These are phyloP conservation scores for Tetramorium simillimum DNA, from an alignment of 1,140 invertebrate genomes.

Conservation along the genomic window DNA sequence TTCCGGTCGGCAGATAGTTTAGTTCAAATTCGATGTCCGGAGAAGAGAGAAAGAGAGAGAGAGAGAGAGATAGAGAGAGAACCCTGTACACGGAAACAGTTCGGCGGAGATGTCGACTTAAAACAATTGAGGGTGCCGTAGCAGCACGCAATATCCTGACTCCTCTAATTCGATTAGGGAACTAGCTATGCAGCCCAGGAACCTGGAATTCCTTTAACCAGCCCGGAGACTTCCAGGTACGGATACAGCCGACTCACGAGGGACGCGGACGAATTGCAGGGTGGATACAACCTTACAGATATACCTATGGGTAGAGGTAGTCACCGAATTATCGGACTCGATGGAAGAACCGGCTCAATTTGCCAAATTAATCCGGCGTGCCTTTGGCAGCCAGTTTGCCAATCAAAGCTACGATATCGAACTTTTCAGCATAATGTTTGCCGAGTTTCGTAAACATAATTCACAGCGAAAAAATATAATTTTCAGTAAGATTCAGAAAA, in stretches of 20 bases:
- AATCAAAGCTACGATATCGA: conserved; percentile 60
- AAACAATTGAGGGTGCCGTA: conserved; percentile 83
- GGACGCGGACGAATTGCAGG: conserved; percentile 38
- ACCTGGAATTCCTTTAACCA: conserved; percentile 77
- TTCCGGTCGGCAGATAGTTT: conserved; percentile 80
- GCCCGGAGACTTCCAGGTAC: conserved; percentile 73
- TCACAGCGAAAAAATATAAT: neutral
- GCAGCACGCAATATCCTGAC: conserved; percentile 85
- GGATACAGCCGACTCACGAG: conserved; percentile 51
- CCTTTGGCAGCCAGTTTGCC: conserved; percentile 57
- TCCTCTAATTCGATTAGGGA: conserved; percentile 84
- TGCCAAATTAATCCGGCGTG: conserved; percentile 83
- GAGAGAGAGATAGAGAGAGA: neutral
- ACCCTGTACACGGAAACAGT: conserved; percentile 66
- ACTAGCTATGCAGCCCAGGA: conserved; percentile 78
- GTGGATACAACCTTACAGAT: conserved; percentile 46
- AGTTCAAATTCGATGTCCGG: conserved; percentile 85
- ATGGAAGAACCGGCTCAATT: conserved; percentile 85
- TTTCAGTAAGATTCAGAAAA: neutral
- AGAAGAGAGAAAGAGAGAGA: conserved; percentile 11
- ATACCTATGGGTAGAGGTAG: conserved; percentile 47
- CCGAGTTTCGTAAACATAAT: conserved; percentile 8
- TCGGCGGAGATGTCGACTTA: conserved; percentile 84
- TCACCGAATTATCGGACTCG: conserved; percentile 84
- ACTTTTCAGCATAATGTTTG: conserved; percentile 77